These are phyloP conservation scores for Romanomermis culicivorax DNA, from an alignment of 2,888 invertebrate genomes.

Conservation along the genomic window DNA sequence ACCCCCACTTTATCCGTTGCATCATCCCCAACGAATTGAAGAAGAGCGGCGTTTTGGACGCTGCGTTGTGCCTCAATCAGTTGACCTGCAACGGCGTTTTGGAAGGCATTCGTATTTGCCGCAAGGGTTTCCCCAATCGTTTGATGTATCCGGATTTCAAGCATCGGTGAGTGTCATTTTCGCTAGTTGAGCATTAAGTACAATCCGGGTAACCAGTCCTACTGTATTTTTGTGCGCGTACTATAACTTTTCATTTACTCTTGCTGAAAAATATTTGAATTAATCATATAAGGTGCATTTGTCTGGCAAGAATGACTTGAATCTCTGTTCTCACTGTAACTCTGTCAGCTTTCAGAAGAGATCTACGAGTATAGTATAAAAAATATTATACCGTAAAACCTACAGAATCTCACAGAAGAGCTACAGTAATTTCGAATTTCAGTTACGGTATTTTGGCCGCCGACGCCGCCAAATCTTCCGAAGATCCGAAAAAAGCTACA, in stretches of 20 bases:
- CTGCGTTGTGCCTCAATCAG: constrained; percentile 94
- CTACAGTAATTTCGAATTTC: too few species aligned
- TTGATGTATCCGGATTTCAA: constrained; percentile 99
- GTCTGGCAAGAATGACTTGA: not conserved
- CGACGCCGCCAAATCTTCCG: constrained; percentile 54
- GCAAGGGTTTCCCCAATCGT: constrained; percentile 98
- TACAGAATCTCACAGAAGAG: too few species aligned
- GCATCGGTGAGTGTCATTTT: constrained; percentile 49
- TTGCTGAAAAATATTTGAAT: not conserved
- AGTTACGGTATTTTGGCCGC: constrained; percentile 91
- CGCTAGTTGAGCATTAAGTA: too few species aligned
- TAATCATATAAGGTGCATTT: not conserved
- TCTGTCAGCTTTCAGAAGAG: too few species aligned
- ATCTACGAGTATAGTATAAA: too few species aligned
- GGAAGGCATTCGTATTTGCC: constrained; percentile 99
- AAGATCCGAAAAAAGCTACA: constrained; percentile 1
- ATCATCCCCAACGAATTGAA: constrained; percentile 76
- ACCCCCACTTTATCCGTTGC: constrained; percentile 99
- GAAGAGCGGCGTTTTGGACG: constrained; percentile 64
- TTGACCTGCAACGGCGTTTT: constrained; percentile 99
- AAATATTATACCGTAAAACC: too few species aligned
- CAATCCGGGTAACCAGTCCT: too few species aligned
- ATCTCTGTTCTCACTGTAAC: too few species aligned
- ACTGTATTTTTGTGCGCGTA: too few species aligned
- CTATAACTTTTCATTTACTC: too few species aligned